Evolutionary conservation across 2,797 vertebrate genomes (phyloP).

Genomic region (Sebastes umbrosus): DNA sequence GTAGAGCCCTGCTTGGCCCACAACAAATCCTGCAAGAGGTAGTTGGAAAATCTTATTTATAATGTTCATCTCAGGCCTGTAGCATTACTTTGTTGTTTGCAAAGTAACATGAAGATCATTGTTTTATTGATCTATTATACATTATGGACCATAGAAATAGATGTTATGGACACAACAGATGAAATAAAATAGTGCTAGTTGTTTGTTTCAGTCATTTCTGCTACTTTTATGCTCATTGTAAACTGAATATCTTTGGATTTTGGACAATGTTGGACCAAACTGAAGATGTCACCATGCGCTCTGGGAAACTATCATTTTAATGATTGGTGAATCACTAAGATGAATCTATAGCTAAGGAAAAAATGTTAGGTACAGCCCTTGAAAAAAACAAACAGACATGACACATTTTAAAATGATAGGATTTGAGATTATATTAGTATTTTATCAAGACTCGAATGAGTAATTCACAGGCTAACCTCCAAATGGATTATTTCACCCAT

Average conservation of each 20-base stretch:
- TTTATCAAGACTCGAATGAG: not conserved
- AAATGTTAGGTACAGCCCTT: not conserved
- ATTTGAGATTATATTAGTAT: not conserved
- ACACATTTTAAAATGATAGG: not conserved
- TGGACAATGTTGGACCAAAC: not conserved
- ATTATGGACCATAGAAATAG: not conserved
- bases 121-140: not conserved
- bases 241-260: not conserved
- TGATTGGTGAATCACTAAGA: not conserved
- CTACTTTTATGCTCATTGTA: not conserved
- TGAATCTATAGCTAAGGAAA: not conserved
- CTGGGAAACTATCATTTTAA: not conserved
- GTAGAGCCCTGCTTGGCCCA: conserved; percentile 90
- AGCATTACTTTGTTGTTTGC: not conserved
- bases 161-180: not conserved
- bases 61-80: not conserved
- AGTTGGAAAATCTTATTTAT: conserved; percentile 26
- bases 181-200: too few species aligned
- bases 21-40: conserved; percentile 77
- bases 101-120: not conserved
- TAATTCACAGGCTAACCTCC: too few species aligned
- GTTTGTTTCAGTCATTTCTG: not conserved
- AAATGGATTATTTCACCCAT: not conserved
- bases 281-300: not conserved
- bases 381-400: not conserved